Evolutionary conservation across 2,797 vertebrate species (phyloP), one percentile per base, ranked within the genome.

Genomic region (Melanotaenia parkinsoni): DNA sequence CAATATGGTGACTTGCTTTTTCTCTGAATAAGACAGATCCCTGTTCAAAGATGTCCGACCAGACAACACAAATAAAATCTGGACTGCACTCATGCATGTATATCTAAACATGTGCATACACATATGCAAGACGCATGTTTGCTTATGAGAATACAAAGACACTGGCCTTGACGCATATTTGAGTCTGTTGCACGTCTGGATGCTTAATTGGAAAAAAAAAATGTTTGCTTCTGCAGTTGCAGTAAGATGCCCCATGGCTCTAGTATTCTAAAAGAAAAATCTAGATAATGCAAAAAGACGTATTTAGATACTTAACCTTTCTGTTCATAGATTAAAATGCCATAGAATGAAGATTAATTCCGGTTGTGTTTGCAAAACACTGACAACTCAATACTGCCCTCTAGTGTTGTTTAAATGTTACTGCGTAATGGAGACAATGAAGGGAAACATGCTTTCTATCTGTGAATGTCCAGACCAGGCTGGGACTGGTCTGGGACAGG

Each of bases 371-470:
- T 62, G 26, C 12, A 45, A 3, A 33, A 62, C 12, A 22, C 10
- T n/a, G 10, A n/a, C 43, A 58, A 50, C 47, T 56, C 56, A 79
- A 83, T 80, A 80, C 85, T 91, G 88, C 67, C 90, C 86, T 83
- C 92, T 93, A 84, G 87, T 89, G 91, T 84, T 53, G 35, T 18
- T 14, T 54, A 40, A 7, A 30, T 53, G 59, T 72, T 60, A 51
- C 24, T 14, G 4, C 7, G 3, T 10, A 57, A 7, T 18, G 28
- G 7, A 57, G 14, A 30, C 28, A 32, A 32, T 18, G 24, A 14
- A 18, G 14, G 14, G 22, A 56, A 28, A 30, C 54, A 30, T 5
- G 26, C 3, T 16, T 20, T 56, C 32, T 57, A 16, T 38, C 12
- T 22, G 12, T 50, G 30, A 26, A 16, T 40, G n/a, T 50, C 60